Evolutionary conservation across 1,140 invertebrate species (phyloP), one percentile per base, ranked within the genome.

Genomic region (Panulirus ornatus): DNA sequence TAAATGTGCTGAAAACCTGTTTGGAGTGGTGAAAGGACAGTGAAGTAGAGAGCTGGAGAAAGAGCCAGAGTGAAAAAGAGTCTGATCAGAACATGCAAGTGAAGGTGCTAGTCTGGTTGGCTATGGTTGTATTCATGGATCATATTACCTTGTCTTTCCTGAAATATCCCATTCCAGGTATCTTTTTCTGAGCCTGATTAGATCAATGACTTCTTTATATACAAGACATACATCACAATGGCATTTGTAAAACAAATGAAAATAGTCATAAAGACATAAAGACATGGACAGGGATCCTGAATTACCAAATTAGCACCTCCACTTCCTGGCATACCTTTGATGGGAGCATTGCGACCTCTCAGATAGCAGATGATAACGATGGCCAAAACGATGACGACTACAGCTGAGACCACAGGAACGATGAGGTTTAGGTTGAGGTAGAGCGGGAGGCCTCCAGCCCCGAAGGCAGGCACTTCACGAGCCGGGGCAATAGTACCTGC

Each of bases 401-500:
- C 95, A 91, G 97, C 97, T 88, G 97, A 97, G 93, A 97, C 96
- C 92, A 98, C 96, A n/a, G 98, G 98, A 92, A 99, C 97, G 94
- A 98, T 97, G 93, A 99, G 96, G 95, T 98, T 98, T 92, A 98
- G 95, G 94, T 98, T 98, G 93, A 94, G 93, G 91, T 94, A 94
- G 87, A 94, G 94, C 47, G 93, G 93, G 54, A 92, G 86, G 44
- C 89, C 81, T 63, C 90, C 92, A 78, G 92, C 91, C 75, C 88
- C 92, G 87, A 90, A 91, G 85, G 97, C 96, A 92, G 95, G 96
- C 92, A 97, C 95, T 94, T 98, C 97, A 94, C 97, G 96, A 93
- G 97, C 96, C 94, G 97, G 97, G 94, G 97, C 97, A 94, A 98
- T 97, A 94, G 97, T 98, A 96, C 97, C 97, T 98, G 96, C 38